These are phyloP conservation scores for Drosophila watanabei DNA, from an alignment of 1,140 invertebrate genomes.

Conservation along the genomic window DNA sequence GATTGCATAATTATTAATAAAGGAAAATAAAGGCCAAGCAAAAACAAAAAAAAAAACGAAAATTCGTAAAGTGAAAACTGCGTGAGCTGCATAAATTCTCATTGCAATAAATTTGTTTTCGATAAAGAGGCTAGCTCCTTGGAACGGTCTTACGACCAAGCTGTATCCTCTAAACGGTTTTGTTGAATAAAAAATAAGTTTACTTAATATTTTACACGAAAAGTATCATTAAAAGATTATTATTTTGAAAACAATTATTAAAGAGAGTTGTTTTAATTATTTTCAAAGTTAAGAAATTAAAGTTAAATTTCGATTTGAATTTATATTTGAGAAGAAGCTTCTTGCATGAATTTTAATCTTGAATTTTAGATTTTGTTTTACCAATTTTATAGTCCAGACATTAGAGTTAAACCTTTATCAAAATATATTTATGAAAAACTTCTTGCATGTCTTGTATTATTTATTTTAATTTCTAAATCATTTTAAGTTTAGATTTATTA, in stretches of 20 bases:
- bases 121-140: conserved; percentile 11
- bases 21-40: conserved; percentile 27
- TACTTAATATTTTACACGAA: background rate
- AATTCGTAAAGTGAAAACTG: conserved; percentile 61
- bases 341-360: too few relatives aligned
- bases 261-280: background rate
- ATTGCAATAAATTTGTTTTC: conserved; percentile 58
- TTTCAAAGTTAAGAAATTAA: too few relatives aligned
- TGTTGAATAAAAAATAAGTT: conserved; percentile 3
- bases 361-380: too few relatives aligned
- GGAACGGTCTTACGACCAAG: background rate
- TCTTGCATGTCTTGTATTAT: too few relatives aligned
- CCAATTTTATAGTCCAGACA: too few relatives aligned
- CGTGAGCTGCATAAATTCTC: conserved; percentile 78
- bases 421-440: too few relatives aligned
- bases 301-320: background rate
- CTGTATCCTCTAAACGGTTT: conserved; percentile 8
- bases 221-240: background rate
- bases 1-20: conserved; percentile 73
- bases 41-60: conserved; percentile 9
- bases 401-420: too few relatives aligned
- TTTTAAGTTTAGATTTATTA: too few relatives aligned
- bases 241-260: background rate
- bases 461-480: too few relatives aligned
- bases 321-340: background rate